Base-by-base conservation (phyloP, 2,797 vertebrate species). In the Etheostoma perlongum region DNA sequence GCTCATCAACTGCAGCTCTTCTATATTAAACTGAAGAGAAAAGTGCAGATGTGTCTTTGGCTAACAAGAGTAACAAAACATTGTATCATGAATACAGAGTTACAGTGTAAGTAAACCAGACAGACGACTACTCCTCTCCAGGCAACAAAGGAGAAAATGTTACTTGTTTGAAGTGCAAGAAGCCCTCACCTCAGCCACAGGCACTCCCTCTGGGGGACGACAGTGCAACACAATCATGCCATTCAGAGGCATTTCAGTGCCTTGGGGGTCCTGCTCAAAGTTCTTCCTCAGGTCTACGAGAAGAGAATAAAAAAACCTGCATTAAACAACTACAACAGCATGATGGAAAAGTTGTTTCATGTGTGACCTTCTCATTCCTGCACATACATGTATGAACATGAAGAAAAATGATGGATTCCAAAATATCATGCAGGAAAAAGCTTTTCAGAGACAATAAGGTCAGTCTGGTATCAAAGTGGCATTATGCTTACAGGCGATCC, bases 151-250 rank as follows among this genome's bases (percentile, higher is more conserved):
- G 55, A 80, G 76, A 70, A 81, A 78, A 79, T 69, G 77, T 74
- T 75, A n/a, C 65, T 57, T 63, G 85, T 89, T 80, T 89, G 86
- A 91, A 88, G 83, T 78, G 80, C 72, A 72, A 87, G 85, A 63
- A 72, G 81, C 53, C 77, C 90, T 96, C 95, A 99, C 98, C 98
- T 99, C 96, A 0, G 98, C 98, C 0, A 96, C 94, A 0, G 98
- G 98, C 68, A 99, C 96, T 44, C 98, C 98, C 97, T 99, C 98
- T 0, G 98, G 98, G 0, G 98, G 98, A 2, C 98, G 97, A 64
- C 98, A 99, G 86, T 99, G 98, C 65, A 99, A 90, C 65, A 99
- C 96, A 3, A 99, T 98, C 98, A 98, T 99, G 86, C 96, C 97
- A 84, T 98, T 97, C 57, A 99, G 96, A 66, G 98, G 97, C 78